Evolutionary conservation across 2,888 invertebrate species (phyloP), one percentile per base, ranked within the genome.

Genomic region (Nomada lathburiana): DNA sequence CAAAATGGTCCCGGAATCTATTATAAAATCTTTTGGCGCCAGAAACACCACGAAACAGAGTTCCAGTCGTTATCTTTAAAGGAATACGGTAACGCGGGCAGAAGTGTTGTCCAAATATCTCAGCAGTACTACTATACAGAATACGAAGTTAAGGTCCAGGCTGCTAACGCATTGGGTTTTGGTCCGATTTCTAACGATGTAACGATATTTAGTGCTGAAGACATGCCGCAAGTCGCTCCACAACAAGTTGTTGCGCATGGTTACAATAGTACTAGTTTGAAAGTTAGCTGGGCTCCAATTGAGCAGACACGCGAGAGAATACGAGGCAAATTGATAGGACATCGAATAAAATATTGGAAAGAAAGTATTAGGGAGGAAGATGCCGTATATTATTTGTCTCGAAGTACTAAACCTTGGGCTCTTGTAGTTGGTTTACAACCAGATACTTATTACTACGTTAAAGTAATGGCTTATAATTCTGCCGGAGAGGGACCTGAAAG

Each of bases 401-500:
- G 98, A 82, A 97, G 97, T 1, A 97, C 97, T 1, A 95, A 96
- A 70, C 96, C 97, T 72, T 97, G 97, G 96, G 98, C 98, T 0
- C 95, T 98, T 2, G 97, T 99, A 91, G 98, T 99, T 16, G 99
- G 99, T 87, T 94, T 99, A 67, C 96, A 97, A 90, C 98, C 98
- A 0, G 97, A 99, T 93, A 98, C 97, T 0, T 97, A 98, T 92
- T 99, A 99, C 94, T 97, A 95, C 90, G 98, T 99, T 0, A 98
- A 98, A 95, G 94, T 98, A 2, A 98, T 99, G 98, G 98, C 98
- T 0, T 99, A 98, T 92, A 99, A 99, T 94, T 96, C 97, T 0
- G 99, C 99, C 4, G 99, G 99, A 2, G 98, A 98, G 94, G 99
- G 99, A 4, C 98, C 98, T 0, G 98, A 99, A 93, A 98, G 98